Evolutionary conservation across 2,797 vertebrate species (phyloP).

Genomic region (Semotilus atromaculatus): DNA sequence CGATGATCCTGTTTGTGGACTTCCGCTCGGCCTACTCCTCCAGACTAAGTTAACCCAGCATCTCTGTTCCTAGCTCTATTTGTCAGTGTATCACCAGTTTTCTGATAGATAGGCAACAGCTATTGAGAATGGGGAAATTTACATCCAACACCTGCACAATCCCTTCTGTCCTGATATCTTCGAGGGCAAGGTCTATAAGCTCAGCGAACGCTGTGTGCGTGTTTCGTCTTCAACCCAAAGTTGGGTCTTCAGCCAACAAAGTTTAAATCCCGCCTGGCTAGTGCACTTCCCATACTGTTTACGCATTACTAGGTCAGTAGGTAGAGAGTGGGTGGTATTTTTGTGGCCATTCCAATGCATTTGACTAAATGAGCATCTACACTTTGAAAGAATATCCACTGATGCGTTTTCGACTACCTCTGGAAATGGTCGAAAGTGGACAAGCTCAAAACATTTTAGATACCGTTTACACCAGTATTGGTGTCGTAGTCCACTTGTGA

Average conservation of each 20-base stretch:
- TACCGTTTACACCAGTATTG: background rate
- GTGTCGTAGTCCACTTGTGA: background rate
- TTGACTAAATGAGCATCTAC: background rate
- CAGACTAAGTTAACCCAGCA: too few relatives aligned
- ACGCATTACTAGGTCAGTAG: background rate
- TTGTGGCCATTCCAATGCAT: background rate
- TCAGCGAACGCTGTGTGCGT: background rate
- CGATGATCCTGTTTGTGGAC: too few relatives aligned
- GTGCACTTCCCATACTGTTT: background rate
- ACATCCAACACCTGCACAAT: too few relatives aligned
- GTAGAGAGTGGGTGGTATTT: background rate
- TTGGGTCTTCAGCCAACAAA: background rate
- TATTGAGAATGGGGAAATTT: too few relatives aligned
- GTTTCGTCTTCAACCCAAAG: background rate
- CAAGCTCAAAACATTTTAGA: background rate
- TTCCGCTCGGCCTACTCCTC: too few relatives aligned
- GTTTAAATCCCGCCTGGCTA: background rate
- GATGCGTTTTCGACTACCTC: background rate
- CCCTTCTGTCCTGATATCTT: too few relatives aligned
- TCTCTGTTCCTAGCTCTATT: too few relatives aligned
- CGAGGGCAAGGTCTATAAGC: too few relatives aligned
- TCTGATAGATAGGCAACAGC: too few relatives aligned
- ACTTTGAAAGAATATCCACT: background rate
- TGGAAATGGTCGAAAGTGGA: background rate
- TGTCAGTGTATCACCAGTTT: too few relatives aligned